Base-by-base conservation (phyloP, 2,797 vertebrate species). In the Enteromius trimaculatus region DNA sequence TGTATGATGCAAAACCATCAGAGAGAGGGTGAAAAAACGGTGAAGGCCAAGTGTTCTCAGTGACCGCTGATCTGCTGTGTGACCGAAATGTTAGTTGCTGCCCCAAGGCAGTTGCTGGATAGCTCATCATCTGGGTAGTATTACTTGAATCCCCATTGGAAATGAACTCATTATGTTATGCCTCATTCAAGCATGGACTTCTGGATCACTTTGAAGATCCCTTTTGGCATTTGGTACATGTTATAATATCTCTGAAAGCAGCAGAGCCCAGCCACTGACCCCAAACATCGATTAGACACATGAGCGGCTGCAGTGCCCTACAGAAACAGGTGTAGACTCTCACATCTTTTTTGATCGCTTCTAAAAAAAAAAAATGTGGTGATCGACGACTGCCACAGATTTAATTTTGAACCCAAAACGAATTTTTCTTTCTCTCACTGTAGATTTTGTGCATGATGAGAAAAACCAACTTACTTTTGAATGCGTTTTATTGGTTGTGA, bases 71-170 rank as follows among this genome's bases (percentile, higher is more conserved):
- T 88, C 89, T 90, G 91, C 87, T 90, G 88, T 80, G 81, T 89
- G 88, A 88, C 87, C 88, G 82, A 94, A 93, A 93, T 92, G 91
- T 93, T 92, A 90, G 89, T 90, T 86, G 86, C 82, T 85, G 90
- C 92, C 94, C 90, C 23, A 77, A 89, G 93, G 93, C 90, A 89
- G 79, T 90, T 88, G 89, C 91, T 92, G 91, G 93, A 93, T 94
- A 90, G 91, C 94, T 94, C 92, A 92, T 95, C 93, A 93, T 94
- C 92, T 92, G 91, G 90, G 92, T 92, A 93, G 92, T 92, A 92
- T 93, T 91, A 90, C 92, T 92, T 93, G 92, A 94, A 94, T 94
- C 93, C 94, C 93, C 92, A 93, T 88, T 91, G 92, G 92, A 92
- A 91, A 90, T 91, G 89, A 94, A 94, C 91, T 95, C 92, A 93